A percentile compares a stretch with the other conserved stretches of the same genome.
These are phyloP conservation scores for Enhydra lutris DNA, from an alignment of 2,113 vertebrate genomes.

Conservation along the genomic window DNA sequence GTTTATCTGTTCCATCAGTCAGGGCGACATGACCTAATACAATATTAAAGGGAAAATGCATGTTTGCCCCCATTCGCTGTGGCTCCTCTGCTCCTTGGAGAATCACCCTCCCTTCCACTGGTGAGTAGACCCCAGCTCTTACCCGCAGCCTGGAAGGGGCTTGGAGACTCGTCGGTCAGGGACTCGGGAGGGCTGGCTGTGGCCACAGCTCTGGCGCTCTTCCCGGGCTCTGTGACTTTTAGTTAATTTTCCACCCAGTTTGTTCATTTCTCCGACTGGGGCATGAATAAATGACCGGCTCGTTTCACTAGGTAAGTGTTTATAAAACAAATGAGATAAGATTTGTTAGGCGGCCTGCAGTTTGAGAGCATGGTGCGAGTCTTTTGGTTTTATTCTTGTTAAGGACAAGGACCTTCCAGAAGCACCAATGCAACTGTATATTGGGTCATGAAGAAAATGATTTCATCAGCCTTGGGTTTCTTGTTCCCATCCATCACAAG, in stretches of 20 bases:
- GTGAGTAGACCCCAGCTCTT: fast-evolving
- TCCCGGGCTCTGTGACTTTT: not conserved
- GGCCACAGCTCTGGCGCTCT: not conserved
- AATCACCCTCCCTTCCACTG: fast-evolving
- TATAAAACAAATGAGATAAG: not conserved
- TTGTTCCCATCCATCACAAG: not conserved
- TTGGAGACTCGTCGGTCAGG: not conserved
- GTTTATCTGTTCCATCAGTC: not conserved
- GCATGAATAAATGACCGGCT: not conserved
- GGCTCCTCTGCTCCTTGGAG: not conserved
- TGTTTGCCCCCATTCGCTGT: fast-evolving
- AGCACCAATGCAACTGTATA: not conserved
- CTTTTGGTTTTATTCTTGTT: not conserved
- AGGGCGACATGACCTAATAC: fast-evolving
- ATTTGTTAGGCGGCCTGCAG: not conserved
- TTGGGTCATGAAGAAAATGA: not conserved
- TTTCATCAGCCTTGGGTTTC: not conserved
- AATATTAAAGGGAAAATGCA: too few relatives aligned
- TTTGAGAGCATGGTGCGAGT: not conserved
- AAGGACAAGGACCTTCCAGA: not conserved
- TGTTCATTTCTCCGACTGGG: not conserved
- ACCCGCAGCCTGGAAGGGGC: not conserved
- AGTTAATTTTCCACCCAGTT: not conserved
- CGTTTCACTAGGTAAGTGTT: not conserved
- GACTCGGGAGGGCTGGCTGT: not conserved